Conservation (phyloP, 2,113 vertebrate genomes). For the Zosterops lateralis region DNA sequence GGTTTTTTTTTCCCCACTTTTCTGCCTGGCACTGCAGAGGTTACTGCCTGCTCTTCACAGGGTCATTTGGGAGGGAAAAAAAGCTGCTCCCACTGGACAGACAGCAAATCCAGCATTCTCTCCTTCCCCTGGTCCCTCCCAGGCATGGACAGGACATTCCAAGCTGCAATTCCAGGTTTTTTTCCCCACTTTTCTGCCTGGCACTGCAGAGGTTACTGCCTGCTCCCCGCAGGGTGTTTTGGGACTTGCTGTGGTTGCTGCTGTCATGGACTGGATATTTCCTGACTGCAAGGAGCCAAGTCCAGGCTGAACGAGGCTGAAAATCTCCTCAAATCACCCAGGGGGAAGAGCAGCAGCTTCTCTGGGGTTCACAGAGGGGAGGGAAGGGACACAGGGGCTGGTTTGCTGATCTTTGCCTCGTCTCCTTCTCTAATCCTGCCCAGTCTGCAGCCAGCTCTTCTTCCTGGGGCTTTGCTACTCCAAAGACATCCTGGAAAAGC, state of each 20-base stretch:
- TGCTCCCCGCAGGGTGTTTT: neutral
- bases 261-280: constrained; percentile 58
- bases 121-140: no score
- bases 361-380: neutral
- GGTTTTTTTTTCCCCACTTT: no score
- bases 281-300: constrained; percentile 52
- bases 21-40: no score
- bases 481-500: neutral
- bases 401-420: neutral
- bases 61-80: no score
- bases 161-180: neutral
- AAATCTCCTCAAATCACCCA: neutral
- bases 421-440: neutral
- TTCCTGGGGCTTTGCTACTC: neutral
- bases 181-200: neutral
- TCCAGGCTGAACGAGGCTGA: neutral
- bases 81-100: no score
- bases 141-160: no score
- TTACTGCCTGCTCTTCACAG: no score
- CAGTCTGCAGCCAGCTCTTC: neutral
- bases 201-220: constrained; percentile 46
- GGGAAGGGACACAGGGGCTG: neutral
- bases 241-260: constrained; percentile 44
- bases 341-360: neutral
- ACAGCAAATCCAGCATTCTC: no score